Percentiles rank a stretch among this genome's conserved stretches.
Conservation (phyloP, 2,888 invertebrate genomes). For the Pterobdella sp. region DNA sequence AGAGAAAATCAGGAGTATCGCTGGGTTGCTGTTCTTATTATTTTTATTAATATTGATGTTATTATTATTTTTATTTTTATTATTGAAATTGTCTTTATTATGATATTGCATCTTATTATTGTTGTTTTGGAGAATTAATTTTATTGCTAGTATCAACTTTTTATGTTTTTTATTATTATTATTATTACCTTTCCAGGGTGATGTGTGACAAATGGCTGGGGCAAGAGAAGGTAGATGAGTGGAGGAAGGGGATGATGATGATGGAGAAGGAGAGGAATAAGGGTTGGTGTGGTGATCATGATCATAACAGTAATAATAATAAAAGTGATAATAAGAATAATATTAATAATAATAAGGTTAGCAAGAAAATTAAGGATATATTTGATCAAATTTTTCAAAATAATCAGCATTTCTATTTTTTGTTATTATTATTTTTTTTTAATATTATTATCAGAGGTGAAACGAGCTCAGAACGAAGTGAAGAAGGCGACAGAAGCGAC, state of each 20-base stretch:
- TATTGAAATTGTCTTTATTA: neutral
- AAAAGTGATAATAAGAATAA: neutral
- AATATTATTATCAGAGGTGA: slow-evolving; percentile 16
- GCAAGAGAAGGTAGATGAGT: slow-evolving; percentile 18
- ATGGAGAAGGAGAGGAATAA: slow-evolving; percentile 5
- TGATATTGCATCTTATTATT: neutral
- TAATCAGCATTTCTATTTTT: neutral
- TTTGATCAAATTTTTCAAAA: neutral
- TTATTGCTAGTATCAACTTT: neutral
- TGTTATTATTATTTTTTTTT: neutral
- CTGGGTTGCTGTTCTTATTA: neutral
- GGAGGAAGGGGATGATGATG: neutral
- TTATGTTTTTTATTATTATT: neutral
- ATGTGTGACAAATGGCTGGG: neutral
- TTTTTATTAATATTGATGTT: neutral
- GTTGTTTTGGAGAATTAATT: neutral
- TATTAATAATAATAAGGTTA: neutral
- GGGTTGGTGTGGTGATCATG: neutral
- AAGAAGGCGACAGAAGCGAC: slow-evolving; percentile 16
- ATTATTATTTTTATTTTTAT: slow-evolving; percentile 15
- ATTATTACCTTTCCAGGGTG: neutral
- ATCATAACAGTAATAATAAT: slow-evolving; percentile 10
- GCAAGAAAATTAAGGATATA: neutral
- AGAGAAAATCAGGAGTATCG: slow-evolving; percentile 7
- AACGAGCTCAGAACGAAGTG: slow-evolving; percentile 12